Percentiles rank a stretch among this genome's conserved stretches.
phyloP scores from a whole-genome alignment of 2,888 invertebrate genomes.

The Linnaemya tessellans region DNA sequence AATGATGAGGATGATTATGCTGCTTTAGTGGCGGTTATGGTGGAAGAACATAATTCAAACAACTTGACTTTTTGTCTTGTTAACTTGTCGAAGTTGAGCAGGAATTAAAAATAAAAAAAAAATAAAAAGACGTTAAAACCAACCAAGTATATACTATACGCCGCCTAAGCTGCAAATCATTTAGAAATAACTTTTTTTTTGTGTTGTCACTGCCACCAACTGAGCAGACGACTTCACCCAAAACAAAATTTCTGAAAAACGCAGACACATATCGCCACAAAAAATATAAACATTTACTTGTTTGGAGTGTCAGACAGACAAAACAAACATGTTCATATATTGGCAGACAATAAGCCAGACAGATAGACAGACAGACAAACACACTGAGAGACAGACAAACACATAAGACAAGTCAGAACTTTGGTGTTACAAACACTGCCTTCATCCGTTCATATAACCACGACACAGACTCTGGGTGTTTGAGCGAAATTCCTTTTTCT shows the following conservation, averaged over 20 bases:
- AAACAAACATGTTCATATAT: conserved; percentile 56
- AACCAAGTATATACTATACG: conserved; percentile 55
- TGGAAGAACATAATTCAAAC: conserved; percentile 69
- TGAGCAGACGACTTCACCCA: conserved; percentile 62
- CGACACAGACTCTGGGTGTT: conserved; percentile 26
- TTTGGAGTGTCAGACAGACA: conserved; percentile 54
- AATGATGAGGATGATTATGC: background rate
- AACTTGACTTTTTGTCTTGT: conserved; percentile 72
- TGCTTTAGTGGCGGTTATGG: conserved; percentile 13
- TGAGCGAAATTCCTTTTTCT: conserved; percentile 41
- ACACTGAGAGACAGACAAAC: background rate
- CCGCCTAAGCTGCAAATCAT: conserved; percentile 69
- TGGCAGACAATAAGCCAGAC: conserved; percentile 46
- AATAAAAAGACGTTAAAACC: conserved; percentile 14
- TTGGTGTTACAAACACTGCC: conserved; percentile 47
- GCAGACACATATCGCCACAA: conserved; percentile 31
- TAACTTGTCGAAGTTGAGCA: conserved; percentile 67
- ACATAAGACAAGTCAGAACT: conserved; percentile 57
- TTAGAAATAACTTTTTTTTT: conserved; percentile 52
- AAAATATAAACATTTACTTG: conserved; percentile 32
- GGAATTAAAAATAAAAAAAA: conserved; percentile 24
- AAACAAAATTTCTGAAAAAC: conserved; percentile 30
- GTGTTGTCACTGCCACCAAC: conserved; percentile 68
- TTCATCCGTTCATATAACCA: background rate
- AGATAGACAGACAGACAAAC: conserved; percentile 20